Base-by-base conservation (phyloP, 2,888 invertebrate species). In the Mechanitis mazaeus region DNA sequence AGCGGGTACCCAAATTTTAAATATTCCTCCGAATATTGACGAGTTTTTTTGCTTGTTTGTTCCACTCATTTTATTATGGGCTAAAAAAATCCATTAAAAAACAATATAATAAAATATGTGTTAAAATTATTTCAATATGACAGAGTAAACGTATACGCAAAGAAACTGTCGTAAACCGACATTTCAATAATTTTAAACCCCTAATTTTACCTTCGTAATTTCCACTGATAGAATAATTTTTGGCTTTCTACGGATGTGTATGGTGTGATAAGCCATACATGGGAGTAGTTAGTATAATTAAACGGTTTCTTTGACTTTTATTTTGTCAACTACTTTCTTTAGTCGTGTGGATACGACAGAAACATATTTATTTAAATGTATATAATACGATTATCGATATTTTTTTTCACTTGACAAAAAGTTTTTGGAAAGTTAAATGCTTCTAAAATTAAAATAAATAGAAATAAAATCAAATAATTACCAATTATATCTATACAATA, bases 181-280 rank as follows among this genome's bases (percentile, higher is more conserved):
- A 47, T 47, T 47, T 47, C n/a, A 47, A n/a, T 47, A 47, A 47
- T 47, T 47, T 47, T 47, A 47, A 47, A 47, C 47, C 47, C 47
- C 47, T 47, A 47, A 47, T n/a, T 47, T 47, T n/a, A 47, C 47
- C 47, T 47, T n/a, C 28, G 20, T 47, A 47, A 47, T 47, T 47
- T 47, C 20, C 20, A n/a, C 47, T n/a, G 11, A 46, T 46, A 46
- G 46, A 46, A 46, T 46, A 20, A 20, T 20, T 47, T 47, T 47
- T 47, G 47, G 47, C 47, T 47, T n/a, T 47, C 47, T 47, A 28
- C n/a, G 47, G 47, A 47, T 47, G 47, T 47, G n/a, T 47, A 47
- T 47, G 47, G 47, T 47, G 47, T 47, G 47, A 47, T 47, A 47
- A 47, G 47, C 47, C n/a, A 20, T 47, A 47, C 47, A 47, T 47